These are phyloP conservation scores for Drosophila tristis DNA, from an alignment of 1,140 invertebrate genomes.

Conservation along the genomic window DNA sequence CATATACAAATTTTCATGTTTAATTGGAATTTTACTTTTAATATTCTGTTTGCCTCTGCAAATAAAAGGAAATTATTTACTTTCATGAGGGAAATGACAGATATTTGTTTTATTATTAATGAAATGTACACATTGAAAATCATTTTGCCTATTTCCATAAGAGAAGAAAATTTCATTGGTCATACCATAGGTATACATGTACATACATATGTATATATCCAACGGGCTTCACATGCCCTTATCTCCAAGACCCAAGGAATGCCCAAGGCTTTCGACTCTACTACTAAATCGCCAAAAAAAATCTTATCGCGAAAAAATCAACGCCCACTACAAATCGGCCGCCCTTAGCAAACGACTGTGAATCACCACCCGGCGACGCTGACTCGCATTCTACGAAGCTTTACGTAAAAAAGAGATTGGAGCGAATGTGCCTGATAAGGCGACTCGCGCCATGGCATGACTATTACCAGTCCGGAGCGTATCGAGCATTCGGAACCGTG, in stretches of 20 bases:
- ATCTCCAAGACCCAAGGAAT: neutral
- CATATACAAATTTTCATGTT: too few relatives aligned
- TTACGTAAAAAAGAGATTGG: constrained; percentile 45
- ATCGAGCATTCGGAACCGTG: neutral
- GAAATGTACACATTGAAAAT: too few relatives aligned
- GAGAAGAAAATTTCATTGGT: too few relatives aligned
- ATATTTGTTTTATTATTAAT: too few relatives aligned
- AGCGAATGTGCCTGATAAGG: constrained; percentile 27
- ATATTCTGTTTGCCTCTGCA: too few relatives aligned
- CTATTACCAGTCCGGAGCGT: constrained; percentile 18
- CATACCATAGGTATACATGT: too few relatives aligned
- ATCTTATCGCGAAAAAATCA: constrained; percentile 36
- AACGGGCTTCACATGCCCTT: neutral
- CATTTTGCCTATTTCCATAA: too few relatives aligned
- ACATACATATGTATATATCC: neutral
- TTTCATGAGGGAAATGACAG: too few relatives aligned
- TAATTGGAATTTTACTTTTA: too few relatives aligned
- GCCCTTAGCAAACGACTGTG: constrained; percentile 17
- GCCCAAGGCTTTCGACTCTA: neutral
- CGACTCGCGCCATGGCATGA: constrained; percentile 43
- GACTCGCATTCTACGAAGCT: constrained; percentile 49
- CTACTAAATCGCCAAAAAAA: neutral
- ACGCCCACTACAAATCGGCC: constrained; percentile 23
- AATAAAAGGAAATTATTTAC: too few relatives aligned
- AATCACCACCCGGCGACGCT: constrained; percentile 17